Base-by-base conservation (phyloP, 2,113 vertebrate genomes). In the Rhombomys opimus region DNA sequence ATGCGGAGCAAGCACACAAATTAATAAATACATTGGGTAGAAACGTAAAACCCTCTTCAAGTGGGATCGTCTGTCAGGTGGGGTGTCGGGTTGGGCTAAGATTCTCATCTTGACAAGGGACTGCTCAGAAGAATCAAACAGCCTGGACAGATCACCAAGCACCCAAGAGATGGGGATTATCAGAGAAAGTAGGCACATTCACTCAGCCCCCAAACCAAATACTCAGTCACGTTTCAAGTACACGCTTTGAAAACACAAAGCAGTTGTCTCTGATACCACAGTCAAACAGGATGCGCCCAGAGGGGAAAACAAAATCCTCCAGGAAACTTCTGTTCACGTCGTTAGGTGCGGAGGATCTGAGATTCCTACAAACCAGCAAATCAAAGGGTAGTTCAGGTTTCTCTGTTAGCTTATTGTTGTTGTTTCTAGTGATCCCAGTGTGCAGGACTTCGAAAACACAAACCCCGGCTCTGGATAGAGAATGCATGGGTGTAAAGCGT, bases 191-290 rank as follows among this genome's bases (percentile, higher is more conserved):
- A 89, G 93, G 77, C 17, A 5, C 38, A 80, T 38, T 89, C 68
- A 7, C 70, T 90, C 85, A 95, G 80, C n/a, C 87, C 87, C 1
- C 7, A 93, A 93, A 90, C 18, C 92, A 95, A 88, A 96, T 30
- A 75, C 65, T 91, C 92, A 77, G 86, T 87, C 94, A 96, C 0
- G 7, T 94, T 97, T 89, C 88, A 61, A 90, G 85, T 38, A 20
- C 81, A 94, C 0, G 2, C 96, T 96, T 95, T 92, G 96, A 82
- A 95, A 95, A 94, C 88, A 93, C 92, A 96, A 97, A 97, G 95
- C 96, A 95, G 95, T 95, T 97, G 85, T 89, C 93, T 20, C 81
- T 20, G 89, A 95, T 92, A 41, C 81, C 87, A 10, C 0, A 85
- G 65, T 95, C 94, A 97, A 96, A 86, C 72, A 89, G 61, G 82